Percentiles rank a stretch among this genome's conserved stretches.
Evolutionary conservation across 2,113 vertebrate species (phyloP).

Genomic region (Osmerus mordax): DNA sequence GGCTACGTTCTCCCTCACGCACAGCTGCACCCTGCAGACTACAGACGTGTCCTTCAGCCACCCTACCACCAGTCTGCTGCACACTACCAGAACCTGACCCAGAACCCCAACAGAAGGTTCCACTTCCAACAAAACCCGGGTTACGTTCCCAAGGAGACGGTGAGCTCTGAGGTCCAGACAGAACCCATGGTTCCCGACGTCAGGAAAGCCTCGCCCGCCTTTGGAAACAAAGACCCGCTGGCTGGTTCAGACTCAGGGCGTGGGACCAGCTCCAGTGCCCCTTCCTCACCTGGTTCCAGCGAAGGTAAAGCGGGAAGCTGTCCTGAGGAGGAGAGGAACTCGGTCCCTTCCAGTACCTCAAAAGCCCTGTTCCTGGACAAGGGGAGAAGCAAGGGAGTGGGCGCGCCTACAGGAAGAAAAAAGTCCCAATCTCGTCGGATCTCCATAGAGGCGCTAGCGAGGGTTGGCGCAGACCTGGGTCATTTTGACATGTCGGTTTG

Average conservation of each 20-base stretch:
- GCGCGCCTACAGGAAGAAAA: neutral
- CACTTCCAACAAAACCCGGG: neutral
- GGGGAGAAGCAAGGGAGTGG: neutral
- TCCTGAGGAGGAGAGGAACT: neutral
- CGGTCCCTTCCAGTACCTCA: neutral
- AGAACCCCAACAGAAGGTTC: neutral
- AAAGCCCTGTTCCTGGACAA: neutral
- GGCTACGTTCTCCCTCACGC: conserved; percentile 2
- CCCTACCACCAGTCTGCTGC: neutral
- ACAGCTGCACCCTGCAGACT: neutral
- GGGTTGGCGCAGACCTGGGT: neutral
- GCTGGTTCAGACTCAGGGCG: conserved; percentile 2
- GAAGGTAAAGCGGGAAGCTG: neutral
- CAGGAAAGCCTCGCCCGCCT: neutral
- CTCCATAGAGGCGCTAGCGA: neutral
- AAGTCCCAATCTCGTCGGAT: neutral
- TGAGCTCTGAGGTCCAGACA: conserved; percentile 1
- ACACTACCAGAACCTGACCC: neutral
- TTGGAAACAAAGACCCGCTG: neutral
- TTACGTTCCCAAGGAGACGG: neutral
- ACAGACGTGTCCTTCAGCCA: neutral
- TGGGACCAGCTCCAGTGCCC: neutral
- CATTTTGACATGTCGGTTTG: neutral
- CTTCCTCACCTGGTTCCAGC: neutral
- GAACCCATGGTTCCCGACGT: neutral